Base-by-base conservation (phyloP, 2,797 vertebrate species). In the Dendrocincla tyrannina region DNA sequence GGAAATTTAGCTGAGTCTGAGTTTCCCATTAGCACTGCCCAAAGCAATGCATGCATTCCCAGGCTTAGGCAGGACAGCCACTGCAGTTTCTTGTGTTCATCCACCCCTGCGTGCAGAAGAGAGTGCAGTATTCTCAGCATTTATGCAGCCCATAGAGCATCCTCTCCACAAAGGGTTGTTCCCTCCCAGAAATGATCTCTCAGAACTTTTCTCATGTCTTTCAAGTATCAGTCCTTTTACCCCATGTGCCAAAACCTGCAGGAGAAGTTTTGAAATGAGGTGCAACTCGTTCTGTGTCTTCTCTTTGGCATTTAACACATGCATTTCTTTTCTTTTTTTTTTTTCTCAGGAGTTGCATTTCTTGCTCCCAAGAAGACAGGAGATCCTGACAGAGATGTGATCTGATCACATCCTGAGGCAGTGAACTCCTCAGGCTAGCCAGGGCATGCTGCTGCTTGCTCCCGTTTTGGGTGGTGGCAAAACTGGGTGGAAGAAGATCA, bases 401-500 rank as follows among this genome's bases (percentile, higher is more conserved):
- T 89, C 76, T 73, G 77, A 94, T 88, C 66, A 28, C 47, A n/a
- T 93, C 62, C 50, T 5, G 17, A 85, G 76, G 89, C 92, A 91
- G 62, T 58, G 24, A 95, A 74, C 93, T 92, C 86, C 69, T 79
- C 79, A 88, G 41, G 52, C 80, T 42, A 81, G 67, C 49, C 67
- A 76, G 74, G 83, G 62, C 95, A 95, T 67, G 95, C 74, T 88
- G 50, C 62, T 81, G 83, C 92, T 88, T 93, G 86, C 62, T 75
- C 44, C 32, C 52, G 0, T 56, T 92, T 90, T 58, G 11, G 49
- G 80, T 76, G 85, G 82, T 79, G 73, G 56, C 55, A 95, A 93
- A 89, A 94, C 44, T 63, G 75, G 75, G 84, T 93, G 87, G 89
- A 96, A 64, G 53, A 92, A 75, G 64, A 93, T 67, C 67, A 67